Evolutionary conservation across 2,113 vertebrate species (phyloP), one percentile per base, ranked within the genome.

Genomic region (Cololabis saira): DNA sequence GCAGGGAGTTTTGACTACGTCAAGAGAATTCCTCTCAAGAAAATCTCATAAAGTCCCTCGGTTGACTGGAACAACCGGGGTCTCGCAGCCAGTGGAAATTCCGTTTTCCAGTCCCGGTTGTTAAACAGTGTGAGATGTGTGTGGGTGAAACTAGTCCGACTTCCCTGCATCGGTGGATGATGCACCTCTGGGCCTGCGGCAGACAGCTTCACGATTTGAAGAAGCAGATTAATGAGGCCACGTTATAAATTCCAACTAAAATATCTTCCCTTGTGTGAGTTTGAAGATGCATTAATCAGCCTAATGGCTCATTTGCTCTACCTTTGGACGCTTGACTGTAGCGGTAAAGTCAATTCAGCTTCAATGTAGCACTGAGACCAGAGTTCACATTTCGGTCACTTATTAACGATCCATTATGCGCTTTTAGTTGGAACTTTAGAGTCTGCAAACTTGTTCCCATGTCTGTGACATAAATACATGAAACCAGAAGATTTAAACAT

Each of bases 301-400:
- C 11, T 0, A 33, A 24, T 22, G 49, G 21, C 30, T 63, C 12
- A 19, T 50, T 62, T 11, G 8, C 33, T 62, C 41, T 15, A 15
- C 44, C 45, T 44, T 13, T 42, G 33, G 11, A 40, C 21, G 48
- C 50, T 67, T 21, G 59, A 67, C 18, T 13, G 44, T 18, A 65
- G 47, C 18, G 15, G 24, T 40, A 30, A 56, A 54, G 19, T 44
- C 4, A 56, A 40, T 59, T 21, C 22, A 37, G 9, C 45, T 47
- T 37, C 33, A 77, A 59, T 48, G 12, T 55, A 62, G 30, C 19
- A 9, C 24, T n/a, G 9, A 67, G 73, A 62, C 17, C 55, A 65
- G 37, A 70, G 70, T 69, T 80, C 54, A 83, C 63, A 40, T 78
- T 44, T 55, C 5, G 68, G 40, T 43, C 13, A 71, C 11, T 61